These are phyloP conservation scores for Carterocephalus palaemon DNA, from an alignment of 2,888 invertebrate species.

Conservation along the genomic window DNA sequence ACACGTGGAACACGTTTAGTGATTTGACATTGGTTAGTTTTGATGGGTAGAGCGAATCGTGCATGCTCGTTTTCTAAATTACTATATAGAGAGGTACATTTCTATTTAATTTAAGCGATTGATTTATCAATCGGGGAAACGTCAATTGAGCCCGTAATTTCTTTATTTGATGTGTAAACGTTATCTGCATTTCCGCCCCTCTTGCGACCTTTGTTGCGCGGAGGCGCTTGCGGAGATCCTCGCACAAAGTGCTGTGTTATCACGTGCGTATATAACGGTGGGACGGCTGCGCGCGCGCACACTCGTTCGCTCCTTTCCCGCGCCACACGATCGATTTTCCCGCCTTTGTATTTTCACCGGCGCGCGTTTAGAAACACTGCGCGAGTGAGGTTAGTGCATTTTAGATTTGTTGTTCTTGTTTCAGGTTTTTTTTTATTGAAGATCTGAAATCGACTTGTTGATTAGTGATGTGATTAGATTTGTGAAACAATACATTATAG, in stretches of 20 bases:
- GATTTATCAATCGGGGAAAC: constrained; percentile 8
- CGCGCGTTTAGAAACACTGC: constrained; percentile 58
- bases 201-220: constrained; percentile 32
- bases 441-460: constrained; percentile 28
- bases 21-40: too few relatives aligned
- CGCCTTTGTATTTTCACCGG: constrained; percentile 59
- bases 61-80: too few relatives aligned
- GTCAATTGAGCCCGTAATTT: constrained; percentile 1
- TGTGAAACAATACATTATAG: too few relatives aligned
- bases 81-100: too few relatives aligned
- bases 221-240: constrained; percentile 31
- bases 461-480: constrained; percentile 30
- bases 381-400: constrained; percentile 68
- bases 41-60: too few relatives aligned
- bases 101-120: not conserved
- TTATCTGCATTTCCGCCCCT: constrained; percentile 33
- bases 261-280: constrained; percentile 62
- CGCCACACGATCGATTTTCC: constrained; percentile 60
- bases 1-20: too few relatives aligned
- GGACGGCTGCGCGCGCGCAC: constrained; percentile 67
- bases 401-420: constrained; percentile 29
- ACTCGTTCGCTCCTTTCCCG: constrained; percentile 57
- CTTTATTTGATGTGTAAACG: constrained; percentile 10
- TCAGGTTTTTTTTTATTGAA: constrained; percentile 10
- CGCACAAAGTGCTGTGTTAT: constrained; percentile 49